These are phyloP conservation scores for Balaenoptera acutorostrata DNA, from an alignment of 2,113 vertebrate species.

Conservation along the genomic window DNA sequence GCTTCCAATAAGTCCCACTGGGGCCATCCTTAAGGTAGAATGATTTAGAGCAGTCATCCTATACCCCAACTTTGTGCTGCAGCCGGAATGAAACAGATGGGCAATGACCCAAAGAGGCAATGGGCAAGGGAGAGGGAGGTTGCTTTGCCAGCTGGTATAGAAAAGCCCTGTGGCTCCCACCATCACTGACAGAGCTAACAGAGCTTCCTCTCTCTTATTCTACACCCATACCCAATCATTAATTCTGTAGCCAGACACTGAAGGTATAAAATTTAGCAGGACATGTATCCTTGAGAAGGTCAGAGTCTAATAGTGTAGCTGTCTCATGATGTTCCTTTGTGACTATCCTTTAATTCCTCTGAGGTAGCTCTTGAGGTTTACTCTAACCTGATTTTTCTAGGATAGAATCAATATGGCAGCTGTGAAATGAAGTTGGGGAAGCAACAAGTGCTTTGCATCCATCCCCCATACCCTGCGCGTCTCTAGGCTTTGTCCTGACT, in stretches of 20 bases:
- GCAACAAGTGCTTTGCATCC: not conserved
- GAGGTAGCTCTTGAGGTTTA: not conserved
- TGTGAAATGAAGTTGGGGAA: not conserved
- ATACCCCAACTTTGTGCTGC: not conserved
- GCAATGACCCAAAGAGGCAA: constrained; percentile 7
- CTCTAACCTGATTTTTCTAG: not conserved
- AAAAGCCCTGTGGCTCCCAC: not conserved
- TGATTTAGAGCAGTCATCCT: constrained; percentile 18
- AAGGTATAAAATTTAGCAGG: not conserved
- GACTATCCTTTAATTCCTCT: not conserved
- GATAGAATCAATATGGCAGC: not conserved
- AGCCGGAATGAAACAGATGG: not conserved
- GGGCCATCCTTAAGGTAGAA: not conserved
- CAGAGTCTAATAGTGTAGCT: not conserved
- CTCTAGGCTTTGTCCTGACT: not conserved
- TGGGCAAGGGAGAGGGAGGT: not conserved
- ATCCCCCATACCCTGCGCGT: not conserved
- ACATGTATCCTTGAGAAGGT: not conserved
- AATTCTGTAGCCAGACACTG: not conserved
- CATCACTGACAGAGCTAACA: not conserved
- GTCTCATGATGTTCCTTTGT: not conserved
- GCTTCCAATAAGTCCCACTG: not conserved
- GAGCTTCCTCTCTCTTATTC: not conserved
- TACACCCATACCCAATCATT: not conserved
- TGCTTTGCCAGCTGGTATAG: not conserved